A percentile compares a stretch with the other conserved stretches of the same genome.
Conservation (phyloP, 2,888 invertebrate species). For the Eupithecia inturbata region DNA sequence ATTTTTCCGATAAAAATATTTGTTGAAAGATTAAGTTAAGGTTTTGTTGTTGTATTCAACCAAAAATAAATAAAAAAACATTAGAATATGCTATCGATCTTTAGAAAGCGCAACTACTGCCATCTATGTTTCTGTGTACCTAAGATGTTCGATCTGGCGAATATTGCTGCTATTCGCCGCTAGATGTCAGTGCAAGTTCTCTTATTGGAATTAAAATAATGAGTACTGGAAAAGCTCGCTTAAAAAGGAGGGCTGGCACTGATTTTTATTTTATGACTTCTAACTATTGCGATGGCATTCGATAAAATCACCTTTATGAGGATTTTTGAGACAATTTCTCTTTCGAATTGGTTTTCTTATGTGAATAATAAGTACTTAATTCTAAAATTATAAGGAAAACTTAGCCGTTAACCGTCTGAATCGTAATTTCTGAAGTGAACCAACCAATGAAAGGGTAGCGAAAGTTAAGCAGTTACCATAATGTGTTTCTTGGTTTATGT, state of each 20-base stretch:
- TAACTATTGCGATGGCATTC: neutral
- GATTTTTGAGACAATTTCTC: neutral
- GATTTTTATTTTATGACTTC: neutral
- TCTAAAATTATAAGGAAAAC: slow-evolving; percentile 32
- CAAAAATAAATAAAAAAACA: neutral
- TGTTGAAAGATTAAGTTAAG: neutral
- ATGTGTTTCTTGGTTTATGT: slow-evolving; percentile 23
- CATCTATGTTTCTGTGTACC: slow-evolving; percentile 47
- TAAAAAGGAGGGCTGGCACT: neutral
- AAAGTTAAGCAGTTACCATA: slow-evolving; percentile 32
- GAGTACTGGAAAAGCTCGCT: neutral
- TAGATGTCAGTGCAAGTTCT: slow-evolving; percentile 58
- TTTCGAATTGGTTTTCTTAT: neutral
- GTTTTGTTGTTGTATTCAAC: neutral
- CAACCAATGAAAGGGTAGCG: slow-evolving; percentile 34
- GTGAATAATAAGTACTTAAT: neutral
- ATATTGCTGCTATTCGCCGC: slow-evolving; percentile 52
- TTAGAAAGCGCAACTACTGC: slow-evolving; percentile 38
- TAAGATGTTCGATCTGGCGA: slow-evolving; percentile 34
- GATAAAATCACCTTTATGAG: neutral
- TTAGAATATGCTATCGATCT: neutral
- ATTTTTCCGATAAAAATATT: neutral
- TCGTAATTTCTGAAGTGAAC: slow-evolving; percentile 33
- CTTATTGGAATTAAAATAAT: slow-evolving; percentile 19
- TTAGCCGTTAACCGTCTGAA: slow-evolving; percentile 41